Base-by-base conservation (phyloP, 2,888 invertebrate genomes). In the Mylabris sibirica region DNA sequence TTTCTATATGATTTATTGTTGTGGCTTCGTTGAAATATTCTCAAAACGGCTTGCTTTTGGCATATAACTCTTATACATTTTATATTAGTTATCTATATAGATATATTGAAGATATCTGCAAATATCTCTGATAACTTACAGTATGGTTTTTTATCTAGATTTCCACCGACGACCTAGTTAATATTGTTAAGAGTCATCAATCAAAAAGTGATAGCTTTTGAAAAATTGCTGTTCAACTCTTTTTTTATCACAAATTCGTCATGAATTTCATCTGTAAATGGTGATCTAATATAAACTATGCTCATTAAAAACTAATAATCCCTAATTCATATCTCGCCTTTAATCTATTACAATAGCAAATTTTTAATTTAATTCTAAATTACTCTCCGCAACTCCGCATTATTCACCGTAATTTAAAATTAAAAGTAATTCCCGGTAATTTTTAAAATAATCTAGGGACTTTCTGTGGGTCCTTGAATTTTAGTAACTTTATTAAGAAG, bases 1-100 rank as follows among this genome's bases (percentile, higher is more conserved):
- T 44, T 64, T 64, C 35, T 35, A 11, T 64, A 53, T 68, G 68
- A 68, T 68, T 68, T 64, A 68, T 64, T 61, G 59, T 49, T 9
- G n/a, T 22, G 17, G 20, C 12, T 30, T 53, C 38, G 53, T 62
- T 68, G 60, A 64, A 68, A 59, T 59, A 24, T 22, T 24, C 53
- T 3, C 20, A 49, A 49, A 49, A 20, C 20, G 20, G 49, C 8
- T 20, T 11, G 68, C 26, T 38, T 63, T 68, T 68, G 34, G 49
- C 20, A 9, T 20, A 49, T 11, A 49, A 20, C 11, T 8, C 64
- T 67, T 67, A 67, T 67, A 44, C 60, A 67, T 44, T 63, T 60
- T 35, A 34, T 49, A 64, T 64, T 44, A 44, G n/a, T 4, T 49
- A 49, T 17, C 17, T 9, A 49, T 14, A 41, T 2, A 41, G n/a